phyloP scores from a whole-genome alignment of 2,888 invertebrate species.

The Heliconius aoede region DNA sequence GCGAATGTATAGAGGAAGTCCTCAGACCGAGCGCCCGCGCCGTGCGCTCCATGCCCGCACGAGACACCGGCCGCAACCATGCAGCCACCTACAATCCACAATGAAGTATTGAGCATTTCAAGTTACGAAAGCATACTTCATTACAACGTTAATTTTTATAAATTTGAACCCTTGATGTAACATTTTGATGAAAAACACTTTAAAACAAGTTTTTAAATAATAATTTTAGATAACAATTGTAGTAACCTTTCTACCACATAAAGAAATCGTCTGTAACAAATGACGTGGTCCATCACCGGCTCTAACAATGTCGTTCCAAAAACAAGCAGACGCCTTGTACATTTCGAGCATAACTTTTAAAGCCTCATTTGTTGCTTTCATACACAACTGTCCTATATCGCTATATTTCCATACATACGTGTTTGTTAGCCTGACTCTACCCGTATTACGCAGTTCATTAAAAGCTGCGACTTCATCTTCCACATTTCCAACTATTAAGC shows the following conservation, averaged over 20 bases:
- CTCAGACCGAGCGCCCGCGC: conserved; percentile 84
- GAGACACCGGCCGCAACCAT: conserved; percentile 87
- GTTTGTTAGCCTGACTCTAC: conserved; percentile 64
- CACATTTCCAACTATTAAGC: conserved; percentile 47
- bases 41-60: conserved; percentile 82
- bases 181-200: too few relatives aligned
- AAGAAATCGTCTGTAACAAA: conserved; percentile 85
- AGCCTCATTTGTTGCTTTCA: conserved; percentile 67
- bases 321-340: conserved; percentile 70
- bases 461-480: conserved; percentile 69
- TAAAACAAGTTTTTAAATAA: too few relatives aligned
- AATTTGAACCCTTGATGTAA: too few relatives aligned
- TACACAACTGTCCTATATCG: conserved; percentile 68
- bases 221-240: neutral
- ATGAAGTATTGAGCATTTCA: neutral
- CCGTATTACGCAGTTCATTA: conserved; percentile 63
- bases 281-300: conserved; percentile 82
- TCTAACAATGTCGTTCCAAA: conserved; percentile 82
- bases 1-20: conserved; percentile 81
- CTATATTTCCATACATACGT: conserved; percentile 77
- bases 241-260: conserved; percentile 86
- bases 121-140: neutral
- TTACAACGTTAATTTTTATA: neutral
- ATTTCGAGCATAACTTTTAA: conserved; percentile 63
- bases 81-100: conserved; percentile 79